Evolutionary conservation across 2,113 vertebrate species (phyloP).

Genomic region (Megaceryle torquata): DNA sequence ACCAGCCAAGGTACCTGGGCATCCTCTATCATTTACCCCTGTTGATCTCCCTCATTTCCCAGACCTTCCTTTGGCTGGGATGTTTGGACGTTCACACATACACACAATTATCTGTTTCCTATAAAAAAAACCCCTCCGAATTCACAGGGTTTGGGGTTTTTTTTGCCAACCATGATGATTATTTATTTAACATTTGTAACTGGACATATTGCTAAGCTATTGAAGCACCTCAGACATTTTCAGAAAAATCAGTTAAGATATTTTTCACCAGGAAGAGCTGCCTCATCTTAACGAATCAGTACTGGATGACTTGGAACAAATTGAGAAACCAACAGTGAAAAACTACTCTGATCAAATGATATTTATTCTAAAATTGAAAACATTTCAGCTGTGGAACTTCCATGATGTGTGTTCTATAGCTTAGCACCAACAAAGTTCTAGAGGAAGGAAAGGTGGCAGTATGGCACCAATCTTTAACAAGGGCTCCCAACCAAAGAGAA

Average conservation of each 20-base stretch:
- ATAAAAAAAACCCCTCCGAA: background rate
- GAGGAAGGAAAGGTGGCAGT: background rate
- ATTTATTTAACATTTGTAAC: background rate
- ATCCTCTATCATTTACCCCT: background rate
- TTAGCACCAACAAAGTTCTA: rapidly evolving
- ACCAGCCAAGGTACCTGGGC: background rate
- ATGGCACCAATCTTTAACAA: background rate
- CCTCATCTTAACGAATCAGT: background rate
- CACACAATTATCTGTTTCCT: background rate
- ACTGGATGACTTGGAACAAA: background rate
- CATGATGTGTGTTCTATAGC: background rate
- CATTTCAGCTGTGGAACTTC: background rate
- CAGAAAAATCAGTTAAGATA: background rate
- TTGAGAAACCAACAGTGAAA: background rate
- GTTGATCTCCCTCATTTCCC: background rate
- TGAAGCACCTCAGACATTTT: background rate
- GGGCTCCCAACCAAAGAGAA: background rate
- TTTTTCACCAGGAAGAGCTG: background rate
- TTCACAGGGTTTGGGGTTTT: background rate
- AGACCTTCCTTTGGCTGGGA: background rate
- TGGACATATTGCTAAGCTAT: background rate
- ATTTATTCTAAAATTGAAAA: background rate
- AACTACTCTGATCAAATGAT: background rate
- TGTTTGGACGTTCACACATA: background rate
- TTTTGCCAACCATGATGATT: background rate